These are phyloP conservation scores for Acrocephalus scirpaceus DNA, from an alignment of 2,797 vertebrate genomes.

Conservation along the genomic window DNA sequence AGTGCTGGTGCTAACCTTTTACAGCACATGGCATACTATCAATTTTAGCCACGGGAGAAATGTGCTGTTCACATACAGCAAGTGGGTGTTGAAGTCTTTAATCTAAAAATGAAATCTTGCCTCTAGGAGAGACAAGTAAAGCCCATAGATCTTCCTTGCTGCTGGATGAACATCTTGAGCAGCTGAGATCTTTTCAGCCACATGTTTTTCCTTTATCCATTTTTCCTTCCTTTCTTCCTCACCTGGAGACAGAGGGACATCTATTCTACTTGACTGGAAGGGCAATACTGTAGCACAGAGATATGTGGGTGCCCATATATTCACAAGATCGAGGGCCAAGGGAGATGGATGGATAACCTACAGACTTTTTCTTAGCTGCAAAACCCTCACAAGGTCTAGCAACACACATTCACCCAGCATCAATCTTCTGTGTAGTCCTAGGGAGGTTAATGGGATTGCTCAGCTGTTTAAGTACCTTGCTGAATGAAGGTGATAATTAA, in stretches of 20 bases:
- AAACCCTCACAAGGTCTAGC: not conserved
- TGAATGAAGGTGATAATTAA: conserved; percentile 21
- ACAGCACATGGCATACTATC: conserved; percentile 56
- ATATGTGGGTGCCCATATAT: not conserved
- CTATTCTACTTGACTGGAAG: not conserved
- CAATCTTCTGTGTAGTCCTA: not conserved
- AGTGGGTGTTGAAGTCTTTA: conserved; percentile 59
- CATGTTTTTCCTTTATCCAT: not conserved
- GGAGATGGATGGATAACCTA: not conserved
- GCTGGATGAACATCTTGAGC: not conserved
- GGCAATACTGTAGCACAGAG: not conserved
- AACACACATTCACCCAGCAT: not conserved
- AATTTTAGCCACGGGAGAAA: conserved; percentile 54
- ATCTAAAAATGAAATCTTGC: conserved; percentile 55
- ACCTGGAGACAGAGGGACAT: not conserved
- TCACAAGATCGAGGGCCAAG: not conserved
- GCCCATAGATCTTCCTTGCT: conserved; percentile 21
- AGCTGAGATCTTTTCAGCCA: not conserved
- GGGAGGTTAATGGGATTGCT: conserved; percentile 17
- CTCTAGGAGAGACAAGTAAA: not conserved
- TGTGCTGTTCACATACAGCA: conserved; percentile 3
- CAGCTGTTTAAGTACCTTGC: conserved; percentile 16
- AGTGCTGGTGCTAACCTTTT: conserved; percentile 62
- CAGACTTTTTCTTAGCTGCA: not conserved
- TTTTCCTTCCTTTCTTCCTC: not conserved